phyloP scores from a whole-genome alignment of 1,140 invertebrate species.

The Tetragonula clypearis region DNA sequence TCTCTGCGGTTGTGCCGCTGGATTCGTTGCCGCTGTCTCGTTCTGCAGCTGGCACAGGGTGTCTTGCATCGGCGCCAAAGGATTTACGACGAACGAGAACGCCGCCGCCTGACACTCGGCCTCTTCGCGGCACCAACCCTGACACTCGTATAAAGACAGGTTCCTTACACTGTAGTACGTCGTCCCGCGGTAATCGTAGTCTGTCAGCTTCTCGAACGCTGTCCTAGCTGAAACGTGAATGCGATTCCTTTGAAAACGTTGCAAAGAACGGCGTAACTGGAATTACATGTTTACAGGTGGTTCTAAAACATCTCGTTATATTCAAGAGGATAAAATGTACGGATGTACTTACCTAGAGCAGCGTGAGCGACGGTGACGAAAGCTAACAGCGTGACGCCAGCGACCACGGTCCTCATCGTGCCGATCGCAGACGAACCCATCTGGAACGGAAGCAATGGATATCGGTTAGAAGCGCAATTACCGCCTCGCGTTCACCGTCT shows the following conservation, averaged over 20 bases:
- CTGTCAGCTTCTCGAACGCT: slow-evolving; percentile 96
- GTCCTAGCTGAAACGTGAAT: slow-evolving; percentile 85
- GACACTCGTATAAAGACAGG: slow-evolving; percentile 95
- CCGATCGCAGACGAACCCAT: slow-evolving; percentile 77
- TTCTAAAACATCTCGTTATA: not conserved
- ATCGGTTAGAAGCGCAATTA: slow-evolving; percentile 64
- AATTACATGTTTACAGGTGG: not conserved
- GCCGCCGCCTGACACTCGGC: slow-evolving; percentile 94
- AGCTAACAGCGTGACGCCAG: slow-evolving; percentile 64
- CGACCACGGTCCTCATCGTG: slow-evolving; percentile 59
- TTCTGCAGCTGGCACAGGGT: slow-evolving; percentile 96
- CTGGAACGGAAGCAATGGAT: slow-evolving; percentile 73
- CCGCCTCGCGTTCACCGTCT: not conserved
- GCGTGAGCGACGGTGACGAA: slow-evolving; percentile 72
- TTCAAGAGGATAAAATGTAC: not conserved
- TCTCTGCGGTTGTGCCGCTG: slow-evolving; percentile 89
- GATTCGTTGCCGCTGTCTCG: slow-evolving; percentile 94
- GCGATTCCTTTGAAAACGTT: not conserved
- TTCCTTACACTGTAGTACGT: slow-evolving; percentile 97
- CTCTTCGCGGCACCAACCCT: slow-evolving; percentile 96
- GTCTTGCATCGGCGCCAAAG: slow-evolving; percentile 94
- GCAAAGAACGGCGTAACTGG: not conserved
- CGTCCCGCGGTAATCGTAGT: slow-evolving; percentile 93
- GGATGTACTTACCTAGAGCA: slow-evolving; percentile 70
- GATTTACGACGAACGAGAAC: slow-evolving; percentile 96